phyloP scores from a whole-genome alignment of 2,888 invertebrate genomes.

The Drosophila colorata region DNA sequence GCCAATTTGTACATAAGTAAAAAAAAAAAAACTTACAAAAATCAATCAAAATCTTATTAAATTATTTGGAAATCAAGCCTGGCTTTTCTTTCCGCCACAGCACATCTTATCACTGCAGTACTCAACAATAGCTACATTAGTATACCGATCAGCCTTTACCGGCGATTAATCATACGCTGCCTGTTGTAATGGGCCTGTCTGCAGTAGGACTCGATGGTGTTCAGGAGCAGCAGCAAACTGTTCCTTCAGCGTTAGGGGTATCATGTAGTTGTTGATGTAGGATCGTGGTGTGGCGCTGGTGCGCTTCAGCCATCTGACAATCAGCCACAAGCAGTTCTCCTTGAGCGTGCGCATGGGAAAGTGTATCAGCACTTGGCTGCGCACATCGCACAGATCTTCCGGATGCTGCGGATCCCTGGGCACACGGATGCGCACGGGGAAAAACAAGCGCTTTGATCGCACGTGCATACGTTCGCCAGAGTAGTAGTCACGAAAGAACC shows the following conservation, averaged over 20 bases:
- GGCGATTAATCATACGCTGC: slow-evolving; percentile 15
- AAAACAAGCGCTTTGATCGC: slow-evolving; percentile 86
- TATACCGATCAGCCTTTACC: slow-evolving; percentile 1
- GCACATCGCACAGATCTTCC: slow-evolving; percentile 60
- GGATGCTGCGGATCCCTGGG: slow-evolving; percentile 69
- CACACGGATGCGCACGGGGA: slow-evolving; percentile 83
- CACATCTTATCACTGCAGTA: slow-evolving; percentile 3
- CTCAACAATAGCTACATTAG: not conserved
- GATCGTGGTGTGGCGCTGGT: slow-evolving; percentile 36
- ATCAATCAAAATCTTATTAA: slow-evolving; percentile 65
- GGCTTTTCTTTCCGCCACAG: slow-evolving; percentile 35
- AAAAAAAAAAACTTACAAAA: slow-evolving; percentile 45
- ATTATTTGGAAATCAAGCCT: slow-evolving; percentile 70
- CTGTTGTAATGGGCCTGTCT: slow-evolving; percentile 39
- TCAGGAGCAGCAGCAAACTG: slow-evolving; percentile 64
- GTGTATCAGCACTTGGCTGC: slow-evolving; percentile 71
- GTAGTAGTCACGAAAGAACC: slow-evolving; percentile 91
- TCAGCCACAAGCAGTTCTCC: slow-evolving; percentile 78
- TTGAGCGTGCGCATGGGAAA: slow-evolving; percentile 81
- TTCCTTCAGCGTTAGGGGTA: slow-evolving; percentile 74
- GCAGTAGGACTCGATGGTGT: slow-evolving; percentile 60
- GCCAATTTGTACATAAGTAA: slow-evolving; percentile 74
- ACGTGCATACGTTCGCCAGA: slow-evolving; percentile 89
- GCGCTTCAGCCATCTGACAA: slow-evolving; percentile 53
- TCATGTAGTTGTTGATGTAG: slow-evolving; percentile 38